Conservation (phyloP, 2,113 vertebrate genomes). For the Clupea harengus region DNA sequence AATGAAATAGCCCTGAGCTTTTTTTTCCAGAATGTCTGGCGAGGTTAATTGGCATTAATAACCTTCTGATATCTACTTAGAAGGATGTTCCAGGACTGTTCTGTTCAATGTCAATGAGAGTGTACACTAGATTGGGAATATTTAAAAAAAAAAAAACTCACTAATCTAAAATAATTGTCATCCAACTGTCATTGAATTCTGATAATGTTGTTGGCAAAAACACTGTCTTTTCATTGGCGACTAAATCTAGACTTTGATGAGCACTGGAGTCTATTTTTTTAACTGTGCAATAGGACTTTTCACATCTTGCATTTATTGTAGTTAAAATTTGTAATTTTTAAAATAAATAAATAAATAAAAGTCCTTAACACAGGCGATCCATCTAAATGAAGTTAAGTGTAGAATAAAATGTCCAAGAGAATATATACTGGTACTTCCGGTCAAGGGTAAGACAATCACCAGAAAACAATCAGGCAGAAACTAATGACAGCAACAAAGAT, state of each 20-base stretch:
- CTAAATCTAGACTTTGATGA: not conserved
- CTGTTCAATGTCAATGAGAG: not conserved
- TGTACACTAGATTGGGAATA: not conserved
- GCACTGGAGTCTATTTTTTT: not conserved
- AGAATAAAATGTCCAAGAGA: no score
- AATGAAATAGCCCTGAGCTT: not conserved
- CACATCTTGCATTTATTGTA: no score
- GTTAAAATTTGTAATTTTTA: no score
- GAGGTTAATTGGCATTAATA: slow-evolving; percentile 40
- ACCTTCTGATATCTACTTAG: slow-evolving; percentile 10
- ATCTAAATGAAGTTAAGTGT: no score
- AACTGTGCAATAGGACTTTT: not conserved
- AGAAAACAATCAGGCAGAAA: no score
- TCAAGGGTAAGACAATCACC: no score
- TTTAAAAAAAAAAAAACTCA: not conserved
- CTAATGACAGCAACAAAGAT: no score
- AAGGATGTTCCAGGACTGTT: slow-evolving; percentile 2
- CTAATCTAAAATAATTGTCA: not conserved
- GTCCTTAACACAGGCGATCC: no score
- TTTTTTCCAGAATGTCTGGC: not conserved
- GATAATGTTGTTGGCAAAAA: not conserved
- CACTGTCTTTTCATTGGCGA: not conserved
- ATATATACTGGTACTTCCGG: no score
- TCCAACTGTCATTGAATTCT: not conserved
- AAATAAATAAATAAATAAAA: no score